A percentile compares a stretch with the other conserved stretches of the same genome.
Evolutionary conservation across 2,888 invertebrate genomes (phyloP).

Genomic region (Plebejus argus): DNA sequence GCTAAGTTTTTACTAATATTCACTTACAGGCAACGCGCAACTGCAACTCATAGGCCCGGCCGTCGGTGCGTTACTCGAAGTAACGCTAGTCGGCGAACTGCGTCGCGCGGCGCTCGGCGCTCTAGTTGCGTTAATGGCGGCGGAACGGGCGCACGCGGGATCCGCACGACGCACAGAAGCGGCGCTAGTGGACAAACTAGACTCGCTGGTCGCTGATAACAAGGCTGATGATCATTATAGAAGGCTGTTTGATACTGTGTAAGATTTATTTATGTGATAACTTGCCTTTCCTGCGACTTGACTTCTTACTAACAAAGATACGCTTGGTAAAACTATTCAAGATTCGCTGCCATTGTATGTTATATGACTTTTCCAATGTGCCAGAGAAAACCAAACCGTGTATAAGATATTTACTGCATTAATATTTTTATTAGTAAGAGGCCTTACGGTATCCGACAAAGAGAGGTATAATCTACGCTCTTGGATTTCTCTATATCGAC

Average conservation of each 20-base stretch:
- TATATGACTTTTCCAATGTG: too few species aligned
- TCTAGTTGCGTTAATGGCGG: constrained; percentile 97
- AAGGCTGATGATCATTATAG: constrained; percentile 97
- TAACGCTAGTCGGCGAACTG: constrained; percentile 94
- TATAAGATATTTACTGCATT: too few species aligned
- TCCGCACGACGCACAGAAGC: constrained; percentile 95
- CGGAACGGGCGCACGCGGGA: constrained; percentile 90
- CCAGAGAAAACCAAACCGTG: too few species aligned
- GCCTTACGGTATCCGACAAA: too few species aligned
- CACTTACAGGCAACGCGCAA: constrained; percentile 86
- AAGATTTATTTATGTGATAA: constrained; percentile 72
- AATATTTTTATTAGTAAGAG: too few species aligned
- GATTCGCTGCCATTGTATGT: too few species aligned
- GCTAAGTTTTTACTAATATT: not conserved
- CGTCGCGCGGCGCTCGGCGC: constrained; percentile 95
- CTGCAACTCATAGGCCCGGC: constrained; percentile 94
- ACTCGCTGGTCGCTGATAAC: constrained; percentile 94
- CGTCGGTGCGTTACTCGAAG: constrained; percentile 96
- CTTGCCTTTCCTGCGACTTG: too few species aligned
- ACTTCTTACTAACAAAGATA: too few species aligned
- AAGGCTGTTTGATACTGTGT: constrained; percentile 97
- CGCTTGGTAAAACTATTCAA: too few species aligned
- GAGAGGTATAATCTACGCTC: too few species aligned
- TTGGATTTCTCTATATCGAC: too few species aligned
- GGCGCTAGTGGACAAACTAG: constrained; percentile 95